A percentile compares a stretch with the other conserved stretches of the same genome.
phyloP scores from a whole-genome alignment of 2,888 invertebrate genomes.

The Hyposoter didymator region DNA sequence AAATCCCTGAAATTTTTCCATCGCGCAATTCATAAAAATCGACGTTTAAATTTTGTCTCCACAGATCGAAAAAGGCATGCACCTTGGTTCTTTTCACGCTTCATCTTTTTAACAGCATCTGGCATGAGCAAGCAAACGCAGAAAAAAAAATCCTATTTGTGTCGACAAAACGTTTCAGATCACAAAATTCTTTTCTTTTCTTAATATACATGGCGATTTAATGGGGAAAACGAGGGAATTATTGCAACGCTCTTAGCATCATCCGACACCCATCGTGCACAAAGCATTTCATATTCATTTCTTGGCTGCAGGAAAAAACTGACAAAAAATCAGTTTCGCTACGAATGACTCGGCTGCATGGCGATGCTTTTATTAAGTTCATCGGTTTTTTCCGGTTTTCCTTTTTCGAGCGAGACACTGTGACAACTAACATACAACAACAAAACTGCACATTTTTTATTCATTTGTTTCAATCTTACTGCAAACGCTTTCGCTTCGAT shows the following conservation, averaged over 20 bases:
- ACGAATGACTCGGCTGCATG: not conserved
- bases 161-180: too few species aligned
- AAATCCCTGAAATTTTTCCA: not conserved
- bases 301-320: not conserved
- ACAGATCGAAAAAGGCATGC: not conserved
- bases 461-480: too few species aligned
- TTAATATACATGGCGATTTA: too few species aligned
- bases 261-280: not conserved
- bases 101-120: not conserved
- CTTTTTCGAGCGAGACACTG: too few species aligned
- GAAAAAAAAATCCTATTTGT: not conserved
- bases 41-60: not conserved
- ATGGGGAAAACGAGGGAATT: too few species aligned
- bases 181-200: too few species aligned
- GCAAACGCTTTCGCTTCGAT: too few species aligned
- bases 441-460: too few species aligned
- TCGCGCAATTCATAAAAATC: not conserved
- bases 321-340: not conserved
- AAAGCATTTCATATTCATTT: not conserved
- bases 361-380: not conserved
- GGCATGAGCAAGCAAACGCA: conserved; percentile 4
- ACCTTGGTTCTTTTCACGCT: not conserved
- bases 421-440: too few species aligned
- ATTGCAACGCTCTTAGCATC: too few species aligned
- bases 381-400: not conserved